These are phyloP conservation scores for Nipponacmea schrenckii DNA, from an alignment of 2,888 invertebrate genomes.

Conservation along the genomic window DNA sequence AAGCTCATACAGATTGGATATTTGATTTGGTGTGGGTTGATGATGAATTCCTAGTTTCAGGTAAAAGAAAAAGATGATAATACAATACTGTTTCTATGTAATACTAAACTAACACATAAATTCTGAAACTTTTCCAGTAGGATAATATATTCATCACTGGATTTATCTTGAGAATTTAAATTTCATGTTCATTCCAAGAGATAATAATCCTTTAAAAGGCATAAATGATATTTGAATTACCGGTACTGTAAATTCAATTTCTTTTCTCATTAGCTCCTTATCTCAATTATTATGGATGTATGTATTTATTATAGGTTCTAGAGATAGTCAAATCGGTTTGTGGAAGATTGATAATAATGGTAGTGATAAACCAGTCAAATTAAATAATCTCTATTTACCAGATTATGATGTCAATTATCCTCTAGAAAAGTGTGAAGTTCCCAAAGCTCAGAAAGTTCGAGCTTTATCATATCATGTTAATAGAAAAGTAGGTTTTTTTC, in stretches of 20 bases:
- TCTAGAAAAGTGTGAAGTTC: slow-evolving; percentile 60
- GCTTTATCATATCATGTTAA: slow-evolving; percentile 88
- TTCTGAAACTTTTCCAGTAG: too few relatives aligned
- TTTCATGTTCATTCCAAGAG: too few relatives aligned
- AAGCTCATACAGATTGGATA: slow-evolving; percentile 87
- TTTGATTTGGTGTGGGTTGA: slow-evolving; percentile 95
- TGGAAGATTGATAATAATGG: slow-evolving; percentile 77
- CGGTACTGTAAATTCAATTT: too few relatives aligned
- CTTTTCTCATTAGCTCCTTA: too few relatives aligned
- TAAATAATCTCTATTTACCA: slow-evolving; percentile 47
- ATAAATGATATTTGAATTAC: too few relatives aligned
- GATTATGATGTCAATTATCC: slow-evolving; percentile 57
- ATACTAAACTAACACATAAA: too few relatives aligned
- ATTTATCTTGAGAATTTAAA: too few relatives aligned
- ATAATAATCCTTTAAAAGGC: too few relatives aligned
- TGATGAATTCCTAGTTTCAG: slow-evolving; percentile 93
- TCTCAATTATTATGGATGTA: not conserved
- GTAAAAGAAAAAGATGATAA: slow-evolving; percentile 35
- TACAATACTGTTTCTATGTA: not conserved
- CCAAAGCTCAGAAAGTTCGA: slow-evolving; percentile 81
- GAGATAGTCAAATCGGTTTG: slow-evolving; percentile 89
- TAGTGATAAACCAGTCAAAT: slow-evolving; percentile 35
- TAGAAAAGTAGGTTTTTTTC: slow-evolving; percentile 72
- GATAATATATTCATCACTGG: too few relatives aligned
- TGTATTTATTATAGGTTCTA: slow-evolving; percentile 73